These are phyloP conservation scores for Phataginus tricuspis DNA, from an alignment of 2,797 vertebrate species.

Conservation along the genomic window DNA sequence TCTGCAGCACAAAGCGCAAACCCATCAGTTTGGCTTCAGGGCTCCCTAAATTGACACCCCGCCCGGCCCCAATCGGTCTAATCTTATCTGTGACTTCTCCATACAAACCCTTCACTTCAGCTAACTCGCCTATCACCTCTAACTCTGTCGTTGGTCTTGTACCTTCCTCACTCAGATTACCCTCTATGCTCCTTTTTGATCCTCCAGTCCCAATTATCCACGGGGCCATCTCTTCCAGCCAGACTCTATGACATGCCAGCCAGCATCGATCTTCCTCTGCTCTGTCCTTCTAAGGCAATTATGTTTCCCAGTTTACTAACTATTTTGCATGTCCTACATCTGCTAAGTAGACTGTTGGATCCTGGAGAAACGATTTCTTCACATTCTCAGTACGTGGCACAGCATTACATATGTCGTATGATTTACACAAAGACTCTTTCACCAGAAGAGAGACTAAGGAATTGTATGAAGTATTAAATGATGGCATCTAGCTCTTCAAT, in stretches of 20 bases:
- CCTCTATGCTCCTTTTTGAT: neutral
- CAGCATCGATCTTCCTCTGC: neutral
- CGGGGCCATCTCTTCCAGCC: neutral
- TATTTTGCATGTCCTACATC: neutral
- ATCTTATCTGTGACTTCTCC: neutral
- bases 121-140: neutral
- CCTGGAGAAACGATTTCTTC: neutral
- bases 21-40: neutral
- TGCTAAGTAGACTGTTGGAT: neutral
- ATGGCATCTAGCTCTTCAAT: neutral
- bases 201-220: neutral
- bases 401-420: neutral
- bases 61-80: neutral
- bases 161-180: neutral
- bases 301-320: neutral
- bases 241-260: neutral
- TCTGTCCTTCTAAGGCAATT: neutral
- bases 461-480: neutral
- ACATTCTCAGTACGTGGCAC: neutral
- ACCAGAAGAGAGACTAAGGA: neutral
- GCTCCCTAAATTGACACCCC: neutral
- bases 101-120: neutral
- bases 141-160: neutral
- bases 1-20: neutral
- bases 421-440: neutral